Evolutionary conservation across 2,113 vertebrate species (phyloP).

Genomic region (Sander vitreus): DNA sequence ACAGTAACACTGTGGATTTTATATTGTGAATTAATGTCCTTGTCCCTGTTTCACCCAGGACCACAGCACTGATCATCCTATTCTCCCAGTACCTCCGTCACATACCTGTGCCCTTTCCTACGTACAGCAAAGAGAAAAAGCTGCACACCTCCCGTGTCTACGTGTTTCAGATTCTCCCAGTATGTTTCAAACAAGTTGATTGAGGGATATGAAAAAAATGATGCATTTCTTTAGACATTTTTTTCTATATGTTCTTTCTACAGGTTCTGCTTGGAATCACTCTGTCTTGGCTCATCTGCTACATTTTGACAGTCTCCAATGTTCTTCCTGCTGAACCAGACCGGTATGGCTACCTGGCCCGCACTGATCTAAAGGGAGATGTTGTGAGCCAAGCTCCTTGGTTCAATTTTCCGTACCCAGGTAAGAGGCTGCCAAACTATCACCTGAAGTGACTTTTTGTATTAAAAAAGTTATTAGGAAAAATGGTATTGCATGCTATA

Average conservation of each 20-base stretch:
- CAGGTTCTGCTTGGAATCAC: conserved; percentile 94
- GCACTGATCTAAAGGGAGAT: conserved; percentile 89
- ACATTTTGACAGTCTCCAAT: conserved; percentile 86
- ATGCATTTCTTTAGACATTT: not conserved
- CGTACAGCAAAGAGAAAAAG: conserved; percentile 86
- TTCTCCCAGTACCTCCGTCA: conserved; percentile 97
- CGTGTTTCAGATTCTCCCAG: conserved; percentile 96
- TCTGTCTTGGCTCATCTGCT: conserved; percentile 93
- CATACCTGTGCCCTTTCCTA: conserved; percentile 85
- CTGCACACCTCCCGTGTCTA: conserved; percentile 84
- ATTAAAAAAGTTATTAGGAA: not conserved
- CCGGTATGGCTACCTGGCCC: conserved; percentile 89
- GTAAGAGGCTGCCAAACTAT: conserved; percentile 70
- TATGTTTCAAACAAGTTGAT: conserved; percentile 70
- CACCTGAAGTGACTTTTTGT: not conserved
- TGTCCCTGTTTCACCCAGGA: conserved; percentile 82
- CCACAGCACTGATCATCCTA: conserved; percentile 90
- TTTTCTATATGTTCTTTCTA: not conserved
- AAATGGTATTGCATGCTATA: not conserved
- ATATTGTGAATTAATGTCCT: not conserved
- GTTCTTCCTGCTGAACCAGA: conserved; percentile 85
- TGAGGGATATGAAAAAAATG: not conserved
- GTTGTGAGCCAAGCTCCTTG: conserved; percentile 89
- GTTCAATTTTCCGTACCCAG: conserved; percentile 95
- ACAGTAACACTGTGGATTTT: not conserved